A percentile compares a stretch with the other conserved stretches of the same genome.
These are phyloP conservation scores for Oncorhynchus clarkii DNA, from an alignment of 2,113 vertebrate genomes.

Conservation along the genomic window DNA sequence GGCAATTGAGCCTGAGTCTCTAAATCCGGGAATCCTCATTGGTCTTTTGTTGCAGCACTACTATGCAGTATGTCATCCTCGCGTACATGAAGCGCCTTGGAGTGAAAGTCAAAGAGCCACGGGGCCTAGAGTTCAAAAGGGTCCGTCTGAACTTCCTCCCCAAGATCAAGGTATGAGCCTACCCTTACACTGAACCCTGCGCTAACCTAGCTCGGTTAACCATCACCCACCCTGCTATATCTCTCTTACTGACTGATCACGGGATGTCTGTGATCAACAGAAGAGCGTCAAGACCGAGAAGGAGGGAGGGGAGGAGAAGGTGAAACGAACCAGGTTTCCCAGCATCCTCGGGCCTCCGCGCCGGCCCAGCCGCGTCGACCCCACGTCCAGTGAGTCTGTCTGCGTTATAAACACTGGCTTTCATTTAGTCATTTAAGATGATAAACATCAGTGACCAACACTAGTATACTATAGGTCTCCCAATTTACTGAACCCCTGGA, in stretches of 20 bases:
- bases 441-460: not conserved
- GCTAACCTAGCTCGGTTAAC: not conserved
- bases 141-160: slow-evolving; percentile 87
- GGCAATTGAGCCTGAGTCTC: not conserved
- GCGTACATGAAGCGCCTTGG: slow-evolving; percentile 94
- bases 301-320: slow-evolving; percentile 91
- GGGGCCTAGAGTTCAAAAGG: slow-evolving; percentile 87
- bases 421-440: not conserved
- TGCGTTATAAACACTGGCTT: not conserved
- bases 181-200: not conserved
- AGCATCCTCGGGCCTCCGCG: slow-evolving; percentile 88
- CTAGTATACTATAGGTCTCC: too few species aligned
- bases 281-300: slow-evolving; percentile 92
- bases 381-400: slow-evolving; percentile 78
- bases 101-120: slow-evolving; percentile 90
- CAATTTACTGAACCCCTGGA: too few species aligned
- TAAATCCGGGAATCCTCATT: not conserved
- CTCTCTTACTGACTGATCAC: not conserved
- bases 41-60: slow-evolving; percentile 69
- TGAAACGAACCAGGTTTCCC: slow-evolving; percentile 86
- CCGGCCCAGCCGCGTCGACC: slow-evolving; percentile 85
- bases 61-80: slow-evolving; percentile 88
- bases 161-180: slow-evolving; percentile 85
- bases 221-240: not conserved
- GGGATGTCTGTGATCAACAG: slow-evolving; percentile 53